Evolutionary conservation across 2,888 invertebrate species (phyloP).

Genomic region (Epicampocera succincta): DNA sequence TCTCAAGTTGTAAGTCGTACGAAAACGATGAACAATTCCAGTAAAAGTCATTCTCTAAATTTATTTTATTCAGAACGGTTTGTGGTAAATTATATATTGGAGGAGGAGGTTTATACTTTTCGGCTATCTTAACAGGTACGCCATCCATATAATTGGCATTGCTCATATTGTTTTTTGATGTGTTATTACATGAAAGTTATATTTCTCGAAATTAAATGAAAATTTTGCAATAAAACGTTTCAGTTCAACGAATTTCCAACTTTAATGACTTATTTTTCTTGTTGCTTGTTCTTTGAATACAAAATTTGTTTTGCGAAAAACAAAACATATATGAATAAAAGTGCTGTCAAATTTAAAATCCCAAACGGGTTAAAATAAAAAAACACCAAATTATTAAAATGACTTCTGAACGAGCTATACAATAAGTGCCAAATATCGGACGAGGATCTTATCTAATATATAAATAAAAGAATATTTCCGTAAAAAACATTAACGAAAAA

Average conservation of each 20-base stretch:
- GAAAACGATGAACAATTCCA: slow-evolving; percentile 82
- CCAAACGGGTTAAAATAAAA: not conserved
- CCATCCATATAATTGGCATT: slow-evolving; percentile 85
- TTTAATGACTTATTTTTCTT: not conserved
- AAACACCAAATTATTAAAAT: not conserved
- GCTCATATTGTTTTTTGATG: slow-evolving; percentile 65
- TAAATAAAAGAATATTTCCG: too few relatives aligned
- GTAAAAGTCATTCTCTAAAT: slow-evolving; percentile 83
- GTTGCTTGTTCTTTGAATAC: not conserved
- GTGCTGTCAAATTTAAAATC: slow-evolving; percentile 6
- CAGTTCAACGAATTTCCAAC: too few relatives aligned
- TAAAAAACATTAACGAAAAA: too few relatives aligned
- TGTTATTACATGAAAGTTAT: too few relatives aligned
- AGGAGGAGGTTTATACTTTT: slow-evolving; percentile 91
- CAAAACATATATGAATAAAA: not conserved
- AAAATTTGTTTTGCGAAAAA: slow-evolving; percentile 32
- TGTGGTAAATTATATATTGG: slow-evolving; percentile 85
- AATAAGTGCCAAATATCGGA: too few relatives aligned
- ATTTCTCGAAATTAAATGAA: not conserved
- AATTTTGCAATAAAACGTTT: too few relatives aligned
- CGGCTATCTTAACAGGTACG: slow-evolving; percentile 93
- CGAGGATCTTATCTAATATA: too few relatives aligned
- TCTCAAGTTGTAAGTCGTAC: slow-evolving; percentile 89
- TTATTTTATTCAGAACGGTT: slow-evolving; percentile 83
- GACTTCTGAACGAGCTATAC: too few relatives aligned